Evolutionary conservation across 2,888 invertebrate genomes (phyloP), one percentile per base, ranked within the genome.

Genomic region (Epistrophe grossulariae): DNA sequence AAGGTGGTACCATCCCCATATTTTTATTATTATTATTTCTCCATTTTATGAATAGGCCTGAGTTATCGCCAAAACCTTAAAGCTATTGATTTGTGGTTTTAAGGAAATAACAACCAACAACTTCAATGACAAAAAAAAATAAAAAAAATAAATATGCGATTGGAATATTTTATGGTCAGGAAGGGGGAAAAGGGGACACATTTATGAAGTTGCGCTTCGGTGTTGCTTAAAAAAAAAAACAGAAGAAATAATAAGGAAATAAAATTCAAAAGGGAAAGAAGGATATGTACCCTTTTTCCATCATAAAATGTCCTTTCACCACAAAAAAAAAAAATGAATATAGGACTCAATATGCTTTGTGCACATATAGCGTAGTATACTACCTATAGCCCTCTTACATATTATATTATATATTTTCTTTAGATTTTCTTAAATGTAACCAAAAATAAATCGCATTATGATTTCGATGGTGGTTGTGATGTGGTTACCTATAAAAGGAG

Each of bases 391-490:
- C 35, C 35, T 24, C 24, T 35, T 45, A n/a, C 15, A 45, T 8
- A 17, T 19, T 84, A 76, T 84, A 80, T 71, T 68, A 11, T 84
- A 76, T 84, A 80, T 71, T 68, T 76, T 81, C 81, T 77, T 84
- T 84, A 71, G 76, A 84, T 76, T 84, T 84, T 81, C 77, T 79
- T 68, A 81, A 77, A 85, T 81, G 81, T 78, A 85, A 85, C 81
- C 84, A 73, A 85, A 79, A 85, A 81, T 85, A 85, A 85, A 85
- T 85, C 81, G 84, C 81, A 81, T 85, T 85, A 85, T 73, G 81
- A 73, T 68, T 60, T 50, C 19, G 80, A 71, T 64, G 70, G 72
- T 52, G 64, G 52, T 59, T 38, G 66, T 73, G 48, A 40, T 57
- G 66, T 73, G 79, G 74, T 71, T 79, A 81, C 84, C 84, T 80